Percentiles rank a stretch among this genome's conserved stretches.
Evolutionary conservation across 2,888 invertebrate genomes (phyloP).

Genomic region (Seladonia tumulorum): DNA sequence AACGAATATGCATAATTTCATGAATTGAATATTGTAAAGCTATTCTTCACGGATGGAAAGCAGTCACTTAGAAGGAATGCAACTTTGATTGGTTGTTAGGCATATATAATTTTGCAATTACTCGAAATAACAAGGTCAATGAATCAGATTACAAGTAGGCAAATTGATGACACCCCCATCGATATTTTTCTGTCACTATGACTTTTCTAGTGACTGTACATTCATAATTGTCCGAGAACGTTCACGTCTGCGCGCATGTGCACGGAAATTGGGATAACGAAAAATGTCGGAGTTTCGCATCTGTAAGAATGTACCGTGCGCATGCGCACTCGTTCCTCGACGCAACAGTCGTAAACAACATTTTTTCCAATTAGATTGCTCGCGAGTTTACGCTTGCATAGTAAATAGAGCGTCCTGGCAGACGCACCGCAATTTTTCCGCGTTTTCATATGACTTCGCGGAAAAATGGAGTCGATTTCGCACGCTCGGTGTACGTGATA

Average conservation of each 20-base stretch:
- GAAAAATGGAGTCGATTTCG: constrained; percentile 56
- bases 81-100: too few relatives aligned
- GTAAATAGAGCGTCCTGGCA: constrained; percentile 63
- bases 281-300: background rate
- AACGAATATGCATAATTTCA: too few relatives aligned
- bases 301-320: constrained; percentile 29
- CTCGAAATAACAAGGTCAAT: background rate
- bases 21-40: too few relatives aligned
- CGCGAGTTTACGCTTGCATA: constrained; percentile 65
- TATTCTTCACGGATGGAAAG: too few relatives aligned
- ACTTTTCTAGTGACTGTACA: background rate
- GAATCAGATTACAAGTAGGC: background rate
- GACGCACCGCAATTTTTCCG: constrained; percentile 56
- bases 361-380: constrained; percentile 70
- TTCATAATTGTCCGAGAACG: background rate
- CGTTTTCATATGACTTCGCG: constrained; percentile 59
- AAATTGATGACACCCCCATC: background rate
- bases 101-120: background rate
- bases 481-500: constrained; percentile 54
- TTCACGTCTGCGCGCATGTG: background rate
- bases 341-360: constrained; percentile 79
- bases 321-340: constrained; percentile 73
- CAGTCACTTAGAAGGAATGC: background rate
- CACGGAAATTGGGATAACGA: background rate
- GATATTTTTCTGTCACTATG: background rate